Evolutionary conservation across 2,888 invertebrate genomes (phyloP), one percentile per base, ranked within the genome.

Genomic region (Drosophila sordidula): DNA sequence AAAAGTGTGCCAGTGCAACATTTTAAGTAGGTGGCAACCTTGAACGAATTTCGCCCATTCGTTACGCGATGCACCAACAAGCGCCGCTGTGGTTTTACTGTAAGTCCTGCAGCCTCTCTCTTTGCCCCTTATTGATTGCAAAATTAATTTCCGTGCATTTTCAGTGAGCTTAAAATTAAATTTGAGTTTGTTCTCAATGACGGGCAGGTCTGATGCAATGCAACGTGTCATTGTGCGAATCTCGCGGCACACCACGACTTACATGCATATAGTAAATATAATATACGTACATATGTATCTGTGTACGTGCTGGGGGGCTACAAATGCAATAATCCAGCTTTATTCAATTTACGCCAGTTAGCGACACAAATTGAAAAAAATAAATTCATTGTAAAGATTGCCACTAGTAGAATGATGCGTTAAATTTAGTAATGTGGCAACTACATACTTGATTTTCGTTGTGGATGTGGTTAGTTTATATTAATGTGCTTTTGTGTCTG

Each of bases 321-420:
- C 26, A 34, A 52, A 55, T 67, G 45, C 55, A 71, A 59, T 66
- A 54, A 62, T 72, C 62, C 36, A 41, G 18, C 14, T 12, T 47
- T 47, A 64, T 62, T 56, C 82, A 79, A 77, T 83, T 67, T 57
- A 66, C 57, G 57, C 42, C 39, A 73, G 76, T 67, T 70, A 58
- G 29, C 55, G 38, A 34, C 38, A 11, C 26, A 64, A 75, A 78
- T 70, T 61, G 59, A 36, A 26, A 51, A 69, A 16, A 70, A 68
- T 70, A 25, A 70, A 66, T 69, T 64, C n/a, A 58, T 52, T 61
- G 50, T 50, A 54, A 41, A 59, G 41, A 51, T 51, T 52, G 26
- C 9, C n/a, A 34, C 36, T 25, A 41, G 29, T 56, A 74, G 75
- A 76, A 76, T 56, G 9, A 45, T 39, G 39, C 14, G 44, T 51